phyloP scores from a whole-genome alignment of 2,888 invertebrate species.

The Oligia strigilis region DNA sequence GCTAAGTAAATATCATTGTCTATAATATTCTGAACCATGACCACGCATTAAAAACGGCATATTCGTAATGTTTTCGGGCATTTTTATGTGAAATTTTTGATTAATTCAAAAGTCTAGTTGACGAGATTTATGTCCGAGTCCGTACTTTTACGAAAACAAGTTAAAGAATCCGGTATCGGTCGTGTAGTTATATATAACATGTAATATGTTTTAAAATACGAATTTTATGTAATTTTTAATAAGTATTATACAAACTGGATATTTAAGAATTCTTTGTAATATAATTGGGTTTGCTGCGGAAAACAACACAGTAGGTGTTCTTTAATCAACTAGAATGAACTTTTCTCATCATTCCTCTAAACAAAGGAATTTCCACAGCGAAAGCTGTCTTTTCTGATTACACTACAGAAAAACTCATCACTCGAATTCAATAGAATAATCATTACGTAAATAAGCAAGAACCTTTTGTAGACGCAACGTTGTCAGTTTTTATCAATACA shows the following conservation, averaged over 20 bases:
- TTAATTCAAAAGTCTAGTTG: conserved; percentile 13
- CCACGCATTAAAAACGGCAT: not conserved
- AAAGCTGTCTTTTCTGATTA: conserved; percentile 74
- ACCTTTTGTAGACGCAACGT: conserved; percentile 66
- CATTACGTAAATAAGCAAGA: conserved; percentile 72
- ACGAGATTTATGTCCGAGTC: conserved; percentile 18
- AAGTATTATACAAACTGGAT: conserved; percentile 33
- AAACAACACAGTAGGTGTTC: conserved; percentile 38
- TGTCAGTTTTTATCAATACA: conserved; percentile 68
- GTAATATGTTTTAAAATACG: conserved; percentile 12
- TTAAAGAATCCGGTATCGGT: conserved; percentile 14
- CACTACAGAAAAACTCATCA: conserved; percentile 73
- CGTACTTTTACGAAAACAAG: conserved; percentile 32
- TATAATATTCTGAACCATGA: not conserved
- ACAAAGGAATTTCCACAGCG: conserved; percentile 71
- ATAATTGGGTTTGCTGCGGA: conserved; percentile 32
- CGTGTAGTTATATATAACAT: conserved; percentile 9
- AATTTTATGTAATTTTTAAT: conserved; percentile 23
- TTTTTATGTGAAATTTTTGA: not conserved
- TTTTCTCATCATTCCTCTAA: conserved; percentile 68
- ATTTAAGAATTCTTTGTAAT: conserved; percentile 25
- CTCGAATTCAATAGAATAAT: conserved; percentile 70
- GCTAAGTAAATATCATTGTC: conserved; percentile 92
- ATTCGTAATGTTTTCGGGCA: not conserved
- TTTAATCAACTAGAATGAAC: conserved; percentile 58